Base-by-base conservation (phyloP, 1,140 invertebrate species). In the Rhopalosiphum maidis region DNA sequence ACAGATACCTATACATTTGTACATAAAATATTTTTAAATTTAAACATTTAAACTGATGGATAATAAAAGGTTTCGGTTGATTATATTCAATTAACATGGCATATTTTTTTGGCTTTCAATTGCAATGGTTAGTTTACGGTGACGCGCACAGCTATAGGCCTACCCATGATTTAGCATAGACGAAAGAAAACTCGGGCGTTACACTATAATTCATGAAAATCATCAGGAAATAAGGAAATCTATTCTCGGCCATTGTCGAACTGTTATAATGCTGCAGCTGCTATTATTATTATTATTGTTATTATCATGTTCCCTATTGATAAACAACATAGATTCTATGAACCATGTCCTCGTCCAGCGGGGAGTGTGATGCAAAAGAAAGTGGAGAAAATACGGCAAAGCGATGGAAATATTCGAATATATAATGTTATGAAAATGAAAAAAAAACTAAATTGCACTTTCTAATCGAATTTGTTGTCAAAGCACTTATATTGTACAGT, bases 151-250 rank as follows among this genome's bases (percentile, higher is more conserved):
- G 7, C 83, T 86, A 87, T 87, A 89, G 60, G 68, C 90, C 68
- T 83, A 83, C 11, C 43, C 21, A 51, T 92, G 77, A 92, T 92
- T 83, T 92, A 48, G n/a, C 77, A 92, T 82, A 92, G 46, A 83
- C n/a, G 41, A 85, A 92, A 23, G 91, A 92, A 92, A 92, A 92
- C 41, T 83, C 82, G 43, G 35, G 82, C 46, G 48, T 93, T 86
- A 82, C 77, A 93, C 91, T 93, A 86, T 85, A 85, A 93, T 85
- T 85, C 30, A 85, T 93, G 82, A 41, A 85, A 86, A 93, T 86
- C 91, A 93, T 93, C 91, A 85, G 91, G 90, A 92, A 92, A 23
- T 92, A 92, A 92, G 90, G 91, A 93, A 85, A 85, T 93, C 48
- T 93, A 86, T 48, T 82, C 46, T 83, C n/a, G 68, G 25, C 82